These are phyloP conservation scores for Parnassius mnemosyne DNA, from an alignment of 2,888 invertebrate species.

Conservation along the genomic window DNA sequence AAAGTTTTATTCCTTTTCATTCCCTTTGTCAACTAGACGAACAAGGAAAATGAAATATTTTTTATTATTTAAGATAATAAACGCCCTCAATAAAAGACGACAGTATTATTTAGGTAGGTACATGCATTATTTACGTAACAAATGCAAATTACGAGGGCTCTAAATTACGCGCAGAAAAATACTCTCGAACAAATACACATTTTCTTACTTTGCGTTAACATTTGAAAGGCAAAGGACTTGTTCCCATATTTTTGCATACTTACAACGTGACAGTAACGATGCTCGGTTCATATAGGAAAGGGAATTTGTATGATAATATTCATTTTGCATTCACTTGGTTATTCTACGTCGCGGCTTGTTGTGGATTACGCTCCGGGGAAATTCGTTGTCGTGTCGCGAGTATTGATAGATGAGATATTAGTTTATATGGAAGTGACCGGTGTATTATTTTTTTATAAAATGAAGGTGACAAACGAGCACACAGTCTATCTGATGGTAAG, in stretches of 20 bases:
- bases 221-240: conserved; percentile 54
- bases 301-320: conserved; percentile 76
- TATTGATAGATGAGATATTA: conserved; percentile 43
- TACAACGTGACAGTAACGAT: conserved; percentile 62
- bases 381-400: conserved; percentile 44
- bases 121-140: neutral
- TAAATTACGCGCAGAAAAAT: conserved; percentile 17
- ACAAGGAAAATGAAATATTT: no score
- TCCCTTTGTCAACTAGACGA: no score
- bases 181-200: conserved; percentile 34
- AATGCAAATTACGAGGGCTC: conserved; percentile 18
- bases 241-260: conserved; percentile 75
- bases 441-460: neutral
- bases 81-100: no score
- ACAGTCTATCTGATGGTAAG: no score
- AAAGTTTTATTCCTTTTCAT: no score
- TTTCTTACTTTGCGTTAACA: conserved; percentile 31
- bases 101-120: no score
- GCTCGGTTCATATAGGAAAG: conserved; percentile 71
- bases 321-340: conserved; percentile 8
- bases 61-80: no score
- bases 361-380: conserved; percentile 76
- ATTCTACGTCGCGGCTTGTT: conserved; percentile 66
- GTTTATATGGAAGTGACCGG: conserved; percentile 3
- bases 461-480: no score